phyloP scores from a whole-genome alignment of 1,140 invertebrate genomes.

The Lordiphosa collinella region DNA sequence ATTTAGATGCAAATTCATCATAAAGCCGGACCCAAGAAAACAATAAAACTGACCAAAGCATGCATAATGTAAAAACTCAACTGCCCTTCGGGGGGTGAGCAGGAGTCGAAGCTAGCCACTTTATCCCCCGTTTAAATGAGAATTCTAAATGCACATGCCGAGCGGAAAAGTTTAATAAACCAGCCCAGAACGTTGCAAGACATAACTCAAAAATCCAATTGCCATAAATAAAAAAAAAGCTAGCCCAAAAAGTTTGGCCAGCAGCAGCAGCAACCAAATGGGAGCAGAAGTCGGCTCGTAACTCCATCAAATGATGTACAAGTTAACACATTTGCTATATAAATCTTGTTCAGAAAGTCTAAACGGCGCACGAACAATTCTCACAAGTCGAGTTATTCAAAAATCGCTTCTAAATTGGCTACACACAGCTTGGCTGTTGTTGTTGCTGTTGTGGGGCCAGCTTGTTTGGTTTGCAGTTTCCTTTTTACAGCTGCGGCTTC shows the following conservation, averaged over 20 bases:
- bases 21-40: constrained; percentile 52
- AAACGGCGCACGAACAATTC: constrained; percentile 53
- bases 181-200: constrained; percentile 10
- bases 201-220: constrained; percentile 75
- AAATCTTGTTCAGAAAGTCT: constrained; percentile 72
- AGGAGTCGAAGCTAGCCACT: constrained; percentile 15
- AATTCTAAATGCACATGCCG: constrained; percentile 29
- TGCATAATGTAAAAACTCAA: constrained; percentile 24
- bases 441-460: constrained; percentile 11
- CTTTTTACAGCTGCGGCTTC: constrained; percentile 25
- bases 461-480: constrained; percentile 23
- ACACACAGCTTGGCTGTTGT: constrained; percentile 23
- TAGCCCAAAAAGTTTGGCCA: constrained; percentile 45
- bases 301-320: constrained; percentile 79
- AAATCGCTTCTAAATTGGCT: constrained; percentile 78
- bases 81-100: background rate
- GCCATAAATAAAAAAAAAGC: constrained; percentile 61
- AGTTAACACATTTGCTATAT: constrained; percentile 77
- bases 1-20: constrained; percentile 79
- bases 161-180: constrained; percentile 28
- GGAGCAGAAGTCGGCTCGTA: constrained; percentile 37
- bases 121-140: constrained; percentile 43
- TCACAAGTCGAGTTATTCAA: constrained; percentile 75
- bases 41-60: constrained; percentile 56
- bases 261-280: background rate